phyloP scores from a whole-genome alignment of 2,888 invertebrate genomes.

The Tetramorium bicarinatum region DNA sequence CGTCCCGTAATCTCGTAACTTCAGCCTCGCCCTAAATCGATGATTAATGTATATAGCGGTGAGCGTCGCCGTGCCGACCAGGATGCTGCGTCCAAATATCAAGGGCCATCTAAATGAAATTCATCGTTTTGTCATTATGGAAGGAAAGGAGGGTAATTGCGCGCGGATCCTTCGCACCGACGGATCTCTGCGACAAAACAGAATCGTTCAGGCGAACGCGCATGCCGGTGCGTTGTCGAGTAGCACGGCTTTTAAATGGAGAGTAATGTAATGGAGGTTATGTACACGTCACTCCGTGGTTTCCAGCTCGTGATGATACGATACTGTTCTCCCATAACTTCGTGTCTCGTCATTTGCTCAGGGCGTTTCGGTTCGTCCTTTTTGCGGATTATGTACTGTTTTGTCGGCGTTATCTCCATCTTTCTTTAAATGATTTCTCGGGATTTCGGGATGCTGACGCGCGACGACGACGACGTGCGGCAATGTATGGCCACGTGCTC shows the following conservation, averaged over 20 bases:
- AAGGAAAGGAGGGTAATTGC: too few species aligned
- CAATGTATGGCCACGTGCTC: background rate
- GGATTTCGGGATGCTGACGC: background rate
- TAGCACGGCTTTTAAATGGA: background rate
- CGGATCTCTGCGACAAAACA: background rate
- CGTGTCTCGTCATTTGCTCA: background rate
- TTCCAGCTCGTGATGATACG: slow-evolving; percentile 44
- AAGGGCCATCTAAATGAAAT: slow-evolving; percentile 87
- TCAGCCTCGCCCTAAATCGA: slow-evolving; percentile 89
- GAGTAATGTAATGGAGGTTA: slow-evolving; percentile 27
- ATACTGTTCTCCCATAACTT: background rate
- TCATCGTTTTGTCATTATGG: background rate
- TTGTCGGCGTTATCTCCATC: background rate
- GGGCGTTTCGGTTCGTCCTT: too few species aligned
- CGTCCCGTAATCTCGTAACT: slow-evolving; percentile 88
- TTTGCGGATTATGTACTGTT: background rate
- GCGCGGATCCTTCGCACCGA: background rate
- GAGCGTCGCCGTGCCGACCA: slow-evolving; percentile 87
- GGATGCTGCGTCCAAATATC: slow-evolving; percentile 87
- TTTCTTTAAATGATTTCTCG: background rate
- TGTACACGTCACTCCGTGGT: slow-evolving; percentile 63
- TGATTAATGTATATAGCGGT: slow-evolving; percentile 89
- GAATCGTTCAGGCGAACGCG: background rate
- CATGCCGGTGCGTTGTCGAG: background rate
- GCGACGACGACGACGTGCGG: background rate